phyloP scores from a whole-genome alignment of 2,888 invertebrate species.

The Dicycla oo region DNA sequence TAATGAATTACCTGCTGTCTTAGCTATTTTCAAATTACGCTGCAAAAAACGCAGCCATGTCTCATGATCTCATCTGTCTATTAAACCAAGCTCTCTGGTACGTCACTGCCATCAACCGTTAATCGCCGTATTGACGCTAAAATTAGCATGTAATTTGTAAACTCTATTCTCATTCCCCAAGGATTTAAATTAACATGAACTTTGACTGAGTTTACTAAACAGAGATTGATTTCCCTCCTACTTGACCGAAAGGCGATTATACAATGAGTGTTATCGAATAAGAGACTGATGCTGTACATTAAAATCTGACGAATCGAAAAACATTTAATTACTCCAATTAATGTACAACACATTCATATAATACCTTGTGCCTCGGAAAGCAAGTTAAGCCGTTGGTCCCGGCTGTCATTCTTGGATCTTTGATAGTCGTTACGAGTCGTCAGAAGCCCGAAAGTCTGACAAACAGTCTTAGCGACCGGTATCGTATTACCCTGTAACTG shows the following conservation, averaged over 20 bases:
- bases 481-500: no score
- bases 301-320: not conserved
- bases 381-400: no score
- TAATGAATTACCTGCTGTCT: not conserved
- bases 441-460: no score
- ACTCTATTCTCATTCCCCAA: not conserved
- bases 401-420: no score
- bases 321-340: not conserved
- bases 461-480: no score
- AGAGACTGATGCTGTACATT: not conserved
- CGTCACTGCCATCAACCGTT: not conserved
- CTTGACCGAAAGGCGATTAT: no score
- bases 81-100: not conserved
- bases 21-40: not conserved
- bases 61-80: not conserved
- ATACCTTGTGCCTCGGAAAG: not conserved
- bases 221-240: constrained; percentile 23
- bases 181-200: not conserved
- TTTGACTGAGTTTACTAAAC: not conserved
- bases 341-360: not conserved
- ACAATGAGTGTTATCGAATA: constrained; percentile 13
- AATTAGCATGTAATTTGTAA: constrained; percentile 6
- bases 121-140: not conserved
- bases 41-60: not conserved
- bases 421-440: no score